Base-by-base conservation (phyloP, 2,888 invertebrate species). In the Uloborus plumipes region DNA sequence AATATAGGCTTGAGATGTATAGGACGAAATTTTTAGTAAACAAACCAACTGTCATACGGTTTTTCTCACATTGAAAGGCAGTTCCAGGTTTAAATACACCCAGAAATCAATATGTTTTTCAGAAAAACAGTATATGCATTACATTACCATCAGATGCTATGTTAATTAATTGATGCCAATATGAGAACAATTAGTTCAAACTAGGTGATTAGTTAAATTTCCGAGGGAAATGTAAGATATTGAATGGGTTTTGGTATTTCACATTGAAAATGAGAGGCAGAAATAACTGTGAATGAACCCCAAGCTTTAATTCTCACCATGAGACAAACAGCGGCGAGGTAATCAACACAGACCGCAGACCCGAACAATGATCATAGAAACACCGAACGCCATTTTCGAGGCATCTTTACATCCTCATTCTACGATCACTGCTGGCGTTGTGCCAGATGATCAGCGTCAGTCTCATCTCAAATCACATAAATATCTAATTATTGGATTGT, bases 361-460 rank as follows among this genome's bases (percentile, higher is more conserved):
- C 75, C 61, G 69, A 76, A 82, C 81, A 82, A 82, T 82, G 81
- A 82, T 76, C 81, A 82, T 59, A 76, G 69, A 82, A 71, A 70
- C 76, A 76, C 65, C 67, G 81, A 76, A 82, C 81, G 81, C 81
- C 81, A 82, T 82, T 82, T 82, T 82, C 81, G 72, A 66, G 75
- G 75, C 81, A 82, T 82, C 81, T 76, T 75, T 69, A 82, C 81
- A 82, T 82, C 81, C 81, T 82, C 70, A 82, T 82, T 82, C 81
- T 75, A 58, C 61, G 81, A 82, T 82, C 81, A 71, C 75, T 76
- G 81, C 66, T 79, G 81, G 81, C 81, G 75, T 71, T 75, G 58
- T 75, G 81, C 81, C 81, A 82, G 81, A 71, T 82, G 81, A 82
- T 82, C 75, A 82, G 81, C 81, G 81, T 82, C 81, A 66, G 81